Conservation (phyloP, 2,113 vertebrate species). For the Jacana jacana region DNA sequence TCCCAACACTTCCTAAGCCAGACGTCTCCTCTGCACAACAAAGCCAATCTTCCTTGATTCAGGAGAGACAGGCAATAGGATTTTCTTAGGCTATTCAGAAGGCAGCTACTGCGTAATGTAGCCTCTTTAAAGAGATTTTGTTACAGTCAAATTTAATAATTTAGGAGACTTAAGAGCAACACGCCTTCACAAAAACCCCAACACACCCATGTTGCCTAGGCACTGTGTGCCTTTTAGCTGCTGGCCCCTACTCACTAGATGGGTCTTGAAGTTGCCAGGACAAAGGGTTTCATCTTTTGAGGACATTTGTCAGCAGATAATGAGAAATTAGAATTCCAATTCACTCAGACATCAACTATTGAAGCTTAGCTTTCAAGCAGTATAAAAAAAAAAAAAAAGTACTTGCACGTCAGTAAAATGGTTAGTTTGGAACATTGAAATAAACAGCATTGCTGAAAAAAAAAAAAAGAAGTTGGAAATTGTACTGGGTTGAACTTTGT, state of each 20-base stretch:
- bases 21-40: background rate
- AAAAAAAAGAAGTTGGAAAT: background rate
- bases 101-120: background rate
- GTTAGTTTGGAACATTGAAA: background rate
- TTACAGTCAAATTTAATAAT: constrained; percentile 33
- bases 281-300: constrained; percentile 9
- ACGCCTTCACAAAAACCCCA: background rate
- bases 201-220: background rate
- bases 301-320: constrained; percentile 28
- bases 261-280: background rate
- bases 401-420: background rate
- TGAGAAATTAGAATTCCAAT: constrained; percentile 30
- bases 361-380: background rate
- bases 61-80: background rate
- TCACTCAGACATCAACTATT: background rate
- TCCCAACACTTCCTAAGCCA: background rate
- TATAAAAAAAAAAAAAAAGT: background rate
- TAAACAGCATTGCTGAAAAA: background rate
- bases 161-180: constrained; percentile 40
- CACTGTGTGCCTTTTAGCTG: background rate
- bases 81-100: constrained; percentile 30
- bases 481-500: background rate
- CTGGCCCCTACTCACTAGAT: background rate
- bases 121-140: constrained; percentile 10
- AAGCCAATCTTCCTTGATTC: background rate